A percentile compares a stretch with the other conserved stretches of the same genome.
These are phyloP conservation scores for Myotis vivesi DNA, from an alignment of 2,797 vertebrate species.

Conservation along the genomic window DNA sequence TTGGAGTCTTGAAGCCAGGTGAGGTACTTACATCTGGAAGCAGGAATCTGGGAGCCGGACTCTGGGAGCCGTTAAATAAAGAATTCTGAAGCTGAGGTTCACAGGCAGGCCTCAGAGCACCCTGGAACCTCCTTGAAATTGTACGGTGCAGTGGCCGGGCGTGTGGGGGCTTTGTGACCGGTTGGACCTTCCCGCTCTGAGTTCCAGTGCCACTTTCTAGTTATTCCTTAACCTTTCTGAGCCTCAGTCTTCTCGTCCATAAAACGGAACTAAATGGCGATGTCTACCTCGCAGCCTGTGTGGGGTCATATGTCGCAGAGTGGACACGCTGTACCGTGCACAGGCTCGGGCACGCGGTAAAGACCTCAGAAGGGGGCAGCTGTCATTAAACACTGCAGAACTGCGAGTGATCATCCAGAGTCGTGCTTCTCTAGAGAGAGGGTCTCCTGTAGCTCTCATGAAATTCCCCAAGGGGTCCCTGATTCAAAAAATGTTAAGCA, in stretches of 20 bases:
- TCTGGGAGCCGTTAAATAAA: not conserved
- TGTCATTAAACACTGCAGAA: not conserved
- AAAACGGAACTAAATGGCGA: not conserved
- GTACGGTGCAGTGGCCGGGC: not conserved
- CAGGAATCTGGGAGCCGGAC: not conserved
- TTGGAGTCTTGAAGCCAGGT: not conserved
- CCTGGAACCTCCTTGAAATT: not conserved
- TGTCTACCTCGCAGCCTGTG: not conserved
- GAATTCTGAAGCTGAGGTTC: not conserved
- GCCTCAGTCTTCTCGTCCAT: not conserved
- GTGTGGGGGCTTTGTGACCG: not conserved
- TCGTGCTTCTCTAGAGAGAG: conserved; percentile 12
- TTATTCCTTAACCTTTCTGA: not conserved
- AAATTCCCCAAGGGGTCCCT: conserved; percentile 70
- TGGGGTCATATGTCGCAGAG: not conserved
- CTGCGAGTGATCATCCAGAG: not conserved
- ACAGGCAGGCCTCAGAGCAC: not conserved
- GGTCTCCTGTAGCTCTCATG: conserved; percentile 63
- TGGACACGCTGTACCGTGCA: fast-evolving
- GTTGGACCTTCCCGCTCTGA: not conserved
- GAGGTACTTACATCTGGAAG: not conserved
- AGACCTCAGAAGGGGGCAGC: not conserved
- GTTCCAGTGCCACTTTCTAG: not conserved
- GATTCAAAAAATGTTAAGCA: conserved; percentile 78
- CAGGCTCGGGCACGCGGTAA: fast-evolving